These are phyloP conservation scores for Thymelicus sylvestris DNA, from an alignment of 2,888 invertebrate genomes.

Conservation along the genomic window DNA sequence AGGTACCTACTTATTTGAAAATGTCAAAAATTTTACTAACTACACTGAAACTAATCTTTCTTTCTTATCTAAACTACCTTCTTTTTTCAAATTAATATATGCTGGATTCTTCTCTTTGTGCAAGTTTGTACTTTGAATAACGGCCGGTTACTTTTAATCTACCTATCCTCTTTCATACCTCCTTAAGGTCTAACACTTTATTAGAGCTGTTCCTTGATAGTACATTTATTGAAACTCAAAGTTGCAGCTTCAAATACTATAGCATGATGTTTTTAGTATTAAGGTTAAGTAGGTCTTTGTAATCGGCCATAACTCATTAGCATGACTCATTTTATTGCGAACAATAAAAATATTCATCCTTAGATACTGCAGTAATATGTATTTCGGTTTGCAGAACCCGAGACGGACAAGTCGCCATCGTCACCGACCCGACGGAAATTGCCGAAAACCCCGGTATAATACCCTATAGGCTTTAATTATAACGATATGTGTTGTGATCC, in stretches of 20 bases:
- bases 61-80: too few relatives aligned
- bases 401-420: slow-evolving; percentile 93
- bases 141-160: background rate
- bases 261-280: too few relatives aligned
- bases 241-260: too few relatives aligned
- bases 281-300: too few relatives aligned
- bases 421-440: slow-evolving; percentile 97
- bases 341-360: background rate
- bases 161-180: background rate
- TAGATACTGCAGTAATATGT: slow-evolving; percentile 36
- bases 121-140: background rate
- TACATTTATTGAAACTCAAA: too few relatives aligned
- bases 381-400: slow-evolving; percentile 89
- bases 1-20: background rate
- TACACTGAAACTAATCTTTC: background rate
- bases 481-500: slow-evolving; percentile 85
- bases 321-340: too few relatives aligned
- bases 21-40: background rate
- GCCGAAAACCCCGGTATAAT: slow-evolving; percentile 98
- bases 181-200: too few relatives aligned
- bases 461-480: slow-evolving; percentile 82
- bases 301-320: too few relatives aligned
- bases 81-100: background rate
- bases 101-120: background rate
- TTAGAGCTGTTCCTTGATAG: too few relatives aligned